Evolutionary conservation across 2,797 vertebrate genomes (phyloP), one percentile per base, ranked within the genome.

Genomic region (Morus bassanus): DNA sequence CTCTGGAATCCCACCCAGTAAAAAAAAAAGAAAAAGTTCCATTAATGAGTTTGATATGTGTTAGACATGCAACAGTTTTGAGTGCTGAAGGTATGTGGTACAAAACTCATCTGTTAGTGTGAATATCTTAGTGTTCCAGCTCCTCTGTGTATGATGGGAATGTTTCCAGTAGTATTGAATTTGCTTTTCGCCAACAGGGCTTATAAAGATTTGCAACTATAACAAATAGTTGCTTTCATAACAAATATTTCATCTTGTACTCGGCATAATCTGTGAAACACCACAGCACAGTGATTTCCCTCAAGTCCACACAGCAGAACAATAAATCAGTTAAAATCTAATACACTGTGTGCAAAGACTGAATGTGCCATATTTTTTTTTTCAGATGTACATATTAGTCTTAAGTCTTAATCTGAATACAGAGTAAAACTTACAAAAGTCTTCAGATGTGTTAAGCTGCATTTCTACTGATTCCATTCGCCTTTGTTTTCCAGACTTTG

Each of bases 321-420:
- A 69, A 73, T 86, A 93, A 95, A 78, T 56, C 63, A 65, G 54
- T 53, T 73, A 77, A 80, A 91, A 84, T 81, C 17, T 48, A 76
- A 54, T 51, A 14, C 10, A 5, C 22, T 45, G 9, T 72, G 35
- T 69, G 33, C 45, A 72, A 45, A 88, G 53, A 43, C 39, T 61
- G 43, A 73, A 67, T 31, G 21, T 46, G 33, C 37, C 10, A 1
- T 46, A 10, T 43, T 59, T 59, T 45, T 48, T 67, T 48, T 45
- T 18, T 81, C 28, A 63, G 43, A 54, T 15, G 31, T 22, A 45
- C 35, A 19, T 4, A 46, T 70, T 59, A 84, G 16, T 81, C 35
- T 70, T 37, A 25, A 56, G 8, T n/a, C 37, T 64, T 87, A 33
- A 43, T 13, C 30, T 19, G 27, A 76, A 80, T 22, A 31, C 16